A percentile compares a stretch with the other conserved stretches of the same genome.
Evolutionary conservation across 2,113 vertebrate species (phyloP).

Genomic region (Notothenia coriiceps): DNA sequence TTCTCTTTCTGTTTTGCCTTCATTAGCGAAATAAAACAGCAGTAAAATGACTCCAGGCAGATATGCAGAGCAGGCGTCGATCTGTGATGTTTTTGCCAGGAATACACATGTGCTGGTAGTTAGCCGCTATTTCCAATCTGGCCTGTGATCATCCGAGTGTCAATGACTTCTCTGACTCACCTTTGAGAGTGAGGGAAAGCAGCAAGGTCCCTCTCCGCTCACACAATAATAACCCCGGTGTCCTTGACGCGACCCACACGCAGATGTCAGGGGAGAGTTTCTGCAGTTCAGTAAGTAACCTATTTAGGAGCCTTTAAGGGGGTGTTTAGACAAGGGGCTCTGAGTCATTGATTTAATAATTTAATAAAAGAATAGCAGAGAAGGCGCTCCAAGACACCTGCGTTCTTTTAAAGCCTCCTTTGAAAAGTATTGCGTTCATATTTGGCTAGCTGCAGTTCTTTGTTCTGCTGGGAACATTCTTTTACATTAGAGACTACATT

Average conservation of each 20-base stretch:
- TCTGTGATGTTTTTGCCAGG: conserved; percentile 58
- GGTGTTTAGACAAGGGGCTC: conserved; percentile 36
- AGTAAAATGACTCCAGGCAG: conserved; percentile 36
- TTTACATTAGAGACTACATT: conserved; percentile 16
- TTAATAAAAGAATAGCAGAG: conserved; percentile 49
- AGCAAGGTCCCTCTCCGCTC: conserved; percentile 39
- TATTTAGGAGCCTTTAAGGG: conserved; percentile 24
- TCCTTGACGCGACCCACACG: conserved; percentile 70
- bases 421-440: conserved; percentile 14
- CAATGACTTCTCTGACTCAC: conserved; percentile 63
- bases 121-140: conserved; percentile 60
- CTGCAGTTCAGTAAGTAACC: conserved; percentile 43
- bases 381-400: conserved; percentile 64
- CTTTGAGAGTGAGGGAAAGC: conserved; percentile 68
- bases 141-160: conserved; percentile 49
- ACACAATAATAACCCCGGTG: conserved; percentile 60
- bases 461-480: conserved; percentile 26
- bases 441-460: conserved; percentile 49
- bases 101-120: conserved; percentile 66
- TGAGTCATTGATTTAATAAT: conserved; percentile 64
- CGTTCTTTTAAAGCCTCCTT: conserved; percentile 45
- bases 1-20: conserved; percentile 13
- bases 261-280: conserved; percentile 64
- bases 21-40: conserved; percentile 46
- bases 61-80: conserved; percentile 48